Evolutionary conservation across 2,797 vertebrate species (phyloP), one percentile per base, ranked within the genome.

Genomic region (Chiroxiphia lanceolata): DNA sequence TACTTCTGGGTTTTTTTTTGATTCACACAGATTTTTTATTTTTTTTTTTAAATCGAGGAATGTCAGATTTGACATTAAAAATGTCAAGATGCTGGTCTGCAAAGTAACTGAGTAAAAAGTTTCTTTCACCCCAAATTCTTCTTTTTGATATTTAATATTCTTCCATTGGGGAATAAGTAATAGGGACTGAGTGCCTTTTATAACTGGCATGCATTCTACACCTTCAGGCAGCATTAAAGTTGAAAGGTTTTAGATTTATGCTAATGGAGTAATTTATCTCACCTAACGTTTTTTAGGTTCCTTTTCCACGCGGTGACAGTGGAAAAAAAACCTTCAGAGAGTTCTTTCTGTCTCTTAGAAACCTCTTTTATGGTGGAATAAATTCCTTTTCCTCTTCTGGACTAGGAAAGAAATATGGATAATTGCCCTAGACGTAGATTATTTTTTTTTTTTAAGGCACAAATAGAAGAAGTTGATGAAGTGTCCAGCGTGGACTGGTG

Each of bases 201-300:
- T 92, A 95, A 60, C 38, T 87, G 71, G 11, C 17, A 11, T 71
- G 34, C n/a, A 8, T 90, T 90, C 56, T 85, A 3, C 76, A 83
- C 53, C 68, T 83, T 89, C 89, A 84, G 78, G 45, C 60, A 67
- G 67, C n/a, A 57, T 80, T 84, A 34, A 61, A 83, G 36, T 27
- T 69, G 80, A 59, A 90, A 82, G 68, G 65, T 90, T 88, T 91
- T 87, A 68, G 75, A 61, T 85, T 60, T 25, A 16, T 29, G 7
- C 20, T 92, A 92, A 80, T 56, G 70, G 70, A 79, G 80, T 84
- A 57, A 86, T 96, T 93, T 91, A 76, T 93, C 75, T 92, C 45
- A 40, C 87, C 67, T 81, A 13, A 80, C 38, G 3, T 63, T 51
- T 90, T 92, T 82, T 56, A 65, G 51, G 15, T 81, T 88, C 40